phyloP scores from a whole-genome alignment of 2,888 invertebrate species.

The Leucozona laternaria region DNA sequence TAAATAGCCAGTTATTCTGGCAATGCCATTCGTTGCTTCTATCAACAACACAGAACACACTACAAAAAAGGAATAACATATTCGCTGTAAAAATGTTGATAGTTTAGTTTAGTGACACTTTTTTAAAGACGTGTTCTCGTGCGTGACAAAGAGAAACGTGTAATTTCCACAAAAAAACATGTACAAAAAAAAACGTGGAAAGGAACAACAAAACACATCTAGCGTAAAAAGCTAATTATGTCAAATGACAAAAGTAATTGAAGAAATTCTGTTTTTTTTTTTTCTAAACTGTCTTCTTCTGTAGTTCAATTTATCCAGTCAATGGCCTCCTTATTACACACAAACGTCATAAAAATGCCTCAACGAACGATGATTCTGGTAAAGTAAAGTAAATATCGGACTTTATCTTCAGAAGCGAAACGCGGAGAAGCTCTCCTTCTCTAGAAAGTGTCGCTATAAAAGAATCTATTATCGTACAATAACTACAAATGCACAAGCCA shows the following conservation, averaged over 20 bases:
- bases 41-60: not conserved
- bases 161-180: slow-evolving; percentile 42
- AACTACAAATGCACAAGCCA: slow-evolving; percentile 23
- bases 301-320: slow-evolving; percentile 57
- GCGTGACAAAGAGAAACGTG: slow-evolving; percentile 38
- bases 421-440: slow-evolving; percentile 7
- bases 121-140: slow-evolving; percentile 25
- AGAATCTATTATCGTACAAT: slow-evolving; percentile 58
- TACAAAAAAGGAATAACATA: not conserved
- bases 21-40: not conserved
- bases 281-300: slow-evolving; percentile 28
- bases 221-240: slow-evolving; percentile 69
- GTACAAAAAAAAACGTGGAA: slow-evolving; percentile 31
- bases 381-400: slow-evolving; percentile 44
- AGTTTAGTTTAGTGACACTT: slow-evolving; percentile 12
- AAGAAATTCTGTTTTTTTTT: slow-evolving; percentile 37
- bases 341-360: slow-evolving; percentile 45
- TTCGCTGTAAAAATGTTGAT: slow-evolving; percentile 20
- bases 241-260: slow-evolving; percentile 69
- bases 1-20: not conserved
- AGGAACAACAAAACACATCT: slow-evolving; percentile 42
- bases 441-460: slow-evolving; percentile 50
- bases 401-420: slow-evolving; percentile 24
- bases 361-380: not conserved
- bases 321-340: slow-evolving; percentile 62